phyloP scores from a whole-genome alignment of 2,113 vertebrate genomes.

The Salvelinus fontinalis region DNA sequence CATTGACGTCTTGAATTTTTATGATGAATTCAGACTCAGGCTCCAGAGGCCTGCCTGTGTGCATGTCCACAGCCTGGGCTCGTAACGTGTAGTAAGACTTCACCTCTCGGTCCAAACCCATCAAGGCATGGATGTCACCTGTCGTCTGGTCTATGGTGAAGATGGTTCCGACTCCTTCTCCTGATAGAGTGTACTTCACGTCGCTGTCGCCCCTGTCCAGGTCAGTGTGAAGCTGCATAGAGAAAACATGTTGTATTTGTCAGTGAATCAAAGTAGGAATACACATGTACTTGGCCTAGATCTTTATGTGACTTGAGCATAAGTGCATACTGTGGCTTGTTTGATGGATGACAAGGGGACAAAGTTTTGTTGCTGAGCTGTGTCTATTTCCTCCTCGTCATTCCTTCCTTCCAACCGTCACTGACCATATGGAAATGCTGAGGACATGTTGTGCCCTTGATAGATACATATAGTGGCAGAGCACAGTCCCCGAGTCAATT shows the following conservation, averaged over 20 bases:
- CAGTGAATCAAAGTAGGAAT: too few relatives aligned
- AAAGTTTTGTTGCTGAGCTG: too few relatives aligned
- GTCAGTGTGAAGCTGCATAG: conserved; percentile 88
- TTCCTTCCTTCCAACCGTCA: too few relatives aligned
- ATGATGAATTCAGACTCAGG: conserved; percentile 94
- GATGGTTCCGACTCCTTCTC: conserved; percentile 89
- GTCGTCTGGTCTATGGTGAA: conserved; percentile 93
- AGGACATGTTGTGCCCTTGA: too few relatives aligned
- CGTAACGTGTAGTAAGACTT: conserved; percentile 88
- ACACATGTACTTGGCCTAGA: too few relatives aligned
- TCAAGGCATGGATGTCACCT: conserved; percentile 92
- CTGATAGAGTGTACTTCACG: conserved; percentile 91
- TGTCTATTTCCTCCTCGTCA: too few relatives aligned
- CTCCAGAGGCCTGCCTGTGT: conserved; percentile 85
- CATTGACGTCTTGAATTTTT: conserved; percentile 97
- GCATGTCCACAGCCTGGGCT: conserved; percentile 88
- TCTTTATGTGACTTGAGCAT: too few relatives aligned
- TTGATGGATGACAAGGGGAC: too few relatives aligned
- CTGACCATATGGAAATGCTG: too few relatives aligned
- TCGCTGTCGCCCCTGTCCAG: conserved; percentile 87
- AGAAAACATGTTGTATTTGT: neutral
- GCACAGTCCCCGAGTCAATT: neutral
- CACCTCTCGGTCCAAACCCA: conserved; percentile 86
- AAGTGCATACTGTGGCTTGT: too few relatives aligned
- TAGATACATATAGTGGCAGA: neutral